Conservation (phyloP, 2,888 invertebrate species). For the Ectemnius cavifrons region DNA sequence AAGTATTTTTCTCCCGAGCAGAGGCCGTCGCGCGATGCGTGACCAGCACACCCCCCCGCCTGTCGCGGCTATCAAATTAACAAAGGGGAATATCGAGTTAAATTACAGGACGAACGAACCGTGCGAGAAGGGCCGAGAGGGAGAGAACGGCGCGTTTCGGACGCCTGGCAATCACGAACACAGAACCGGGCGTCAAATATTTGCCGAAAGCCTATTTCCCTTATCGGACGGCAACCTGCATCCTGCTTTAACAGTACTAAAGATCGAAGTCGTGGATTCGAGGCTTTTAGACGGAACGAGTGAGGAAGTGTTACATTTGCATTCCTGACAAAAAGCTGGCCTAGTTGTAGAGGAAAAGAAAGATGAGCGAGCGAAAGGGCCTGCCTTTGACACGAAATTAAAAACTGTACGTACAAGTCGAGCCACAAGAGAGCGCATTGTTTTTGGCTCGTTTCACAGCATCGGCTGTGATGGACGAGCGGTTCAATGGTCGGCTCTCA, state of each 20-base stretch:
- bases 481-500: slow-evolving; percentile 14
- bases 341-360: slow-evolving; percentile 12
- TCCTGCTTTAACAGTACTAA: slow-evolving; percentile 50
- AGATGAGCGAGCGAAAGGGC: slow-evolving; percentile 19
- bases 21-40: slow-evolving; percentile 3
- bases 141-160: slow-evolving; percentile 39
- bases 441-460: slow-evolving; percentile 35
- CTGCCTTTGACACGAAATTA: slow-evolving; percentile 64
- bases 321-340: slow-evolving; percentile 21
- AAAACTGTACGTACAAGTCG: slow-evolving; percentile 51
- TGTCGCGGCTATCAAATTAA: slow-evolving; percentile 59
- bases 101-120: slow-evolving; percentile 55
- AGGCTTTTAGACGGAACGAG: slow-evolving; percentile 31
- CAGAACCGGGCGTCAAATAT: slow-evolving; percentile 58
- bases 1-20: slow-evolving; percentile 66
- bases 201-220: slow-evolving; percentile 48
- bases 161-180: slow-evolving; percentile 34
- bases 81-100: slow-evolving; percentile 72
- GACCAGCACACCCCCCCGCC: slow-evolving; percentile 18
- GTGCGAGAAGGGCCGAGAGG: slow-evolving; percentile 15
- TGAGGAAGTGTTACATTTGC: too few relatives aligned
- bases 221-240: slow-evolving; percentile 22
- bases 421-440: slow-evolving; percentile 14
- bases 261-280: slow-evolving; percentile 26
- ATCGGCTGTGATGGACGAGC: slow-evolving; percentile 1